These are phyloP conservation scores for Sparus aurata DNA, from an alignment of 2,797 vertebrate species.

Conservation along the genomic window DNA sequence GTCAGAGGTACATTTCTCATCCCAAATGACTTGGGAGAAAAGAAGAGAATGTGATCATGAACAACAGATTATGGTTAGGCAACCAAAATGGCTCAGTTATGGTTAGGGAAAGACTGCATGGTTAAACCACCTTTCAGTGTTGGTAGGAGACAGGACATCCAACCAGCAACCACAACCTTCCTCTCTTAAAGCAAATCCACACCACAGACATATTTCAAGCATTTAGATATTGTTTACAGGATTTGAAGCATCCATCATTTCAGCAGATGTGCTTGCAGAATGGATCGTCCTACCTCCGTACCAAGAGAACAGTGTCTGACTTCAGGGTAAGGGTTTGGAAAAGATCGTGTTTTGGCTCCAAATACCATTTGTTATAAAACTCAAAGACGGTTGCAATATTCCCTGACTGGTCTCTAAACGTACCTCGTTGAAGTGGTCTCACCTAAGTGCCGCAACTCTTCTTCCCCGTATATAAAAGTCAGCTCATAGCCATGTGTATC, in stretches of 20 bases:
- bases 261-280: neutral
- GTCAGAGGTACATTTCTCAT: neutral
- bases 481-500: no score
- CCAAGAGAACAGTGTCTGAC: neutral
- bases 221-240: neutral
- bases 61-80: neutral
- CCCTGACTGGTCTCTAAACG: no score
- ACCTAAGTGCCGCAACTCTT: no score
- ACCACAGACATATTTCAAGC: constrained; percentile 1
- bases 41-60: neutral
- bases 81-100: constrained; percentile 13
- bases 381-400: no score
- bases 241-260: neutral
- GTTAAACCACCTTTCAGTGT: constrained; percentile 4
- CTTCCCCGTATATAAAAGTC: no score
- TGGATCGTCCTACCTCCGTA: neutral
- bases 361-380: no score
- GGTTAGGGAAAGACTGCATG: neutral
- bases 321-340: no score
- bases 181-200: neutral
- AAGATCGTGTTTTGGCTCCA: no score
- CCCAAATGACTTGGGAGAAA: constrained; percentile 11
- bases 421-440: no score
- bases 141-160: constrained; percentile 1
- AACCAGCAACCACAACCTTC: constrained; percentile 11